Conservation (phyloP, 2,113 vertebrate genomes). For the Sorex fumeus region DNA sequence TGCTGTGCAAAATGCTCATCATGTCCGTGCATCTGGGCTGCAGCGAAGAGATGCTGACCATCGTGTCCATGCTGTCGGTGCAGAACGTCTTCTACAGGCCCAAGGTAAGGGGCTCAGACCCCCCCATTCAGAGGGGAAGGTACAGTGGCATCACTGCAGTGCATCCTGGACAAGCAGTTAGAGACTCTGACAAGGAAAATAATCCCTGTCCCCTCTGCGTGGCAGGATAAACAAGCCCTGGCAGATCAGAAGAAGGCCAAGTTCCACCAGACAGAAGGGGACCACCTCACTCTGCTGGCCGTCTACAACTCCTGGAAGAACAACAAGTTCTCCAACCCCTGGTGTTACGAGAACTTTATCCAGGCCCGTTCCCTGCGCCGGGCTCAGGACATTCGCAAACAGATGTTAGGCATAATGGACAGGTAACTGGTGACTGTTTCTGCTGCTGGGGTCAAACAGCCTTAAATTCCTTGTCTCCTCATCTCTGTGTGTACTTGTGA, state of each 20-base stretch:
- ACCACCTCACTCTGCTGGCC: conserved; percentile 97
- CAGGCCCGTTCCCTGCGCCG: conserved; percentile 97
- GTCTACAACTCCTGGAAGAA: conserved; percentile 99
- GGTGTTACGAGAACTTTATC: conserved; percentile 99
- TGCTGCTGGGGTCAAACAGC: background rate
- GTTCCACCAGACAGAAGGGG: conserved; percentile 98
- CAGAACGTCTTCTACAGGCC: conserved; percentile 99
- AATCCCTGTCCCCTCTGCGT: background rate
- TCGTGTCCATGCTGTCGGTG: conserved; percentile 98
- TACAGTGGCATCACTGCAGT: background rate
- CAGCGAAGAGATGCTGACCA: conserved; percentile 99
- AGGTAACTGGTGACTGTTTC: conserved; percentile 87
- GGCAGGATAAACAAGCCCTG: conserved; percentile 97
- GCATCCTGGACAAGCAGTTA: background rate
- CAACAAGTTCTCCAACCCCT: conserved; percentile 99
- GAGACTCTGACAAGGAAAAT: rapidly evolving
- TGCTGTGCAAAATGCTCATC: conserved; percentile 99
- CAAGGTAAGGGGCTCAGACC: conserved; percentile 90
- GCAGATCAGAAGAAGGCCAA: conserved; percentile 99
- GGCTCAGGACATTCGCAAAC: conserved; percentile 98
- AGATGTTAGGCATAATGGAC: conserved; percentile 99
- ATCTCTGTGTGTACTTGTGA: background rate
- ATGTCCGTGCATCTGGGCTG: conserved; percentile 99
- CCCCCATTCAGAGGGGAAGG: background rate
- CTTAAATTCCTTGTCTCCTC: background rate